Evolutionary conservation across 1,140 invertebrate species (phyloP).

Genomic region (Diprion similis): DNA sequence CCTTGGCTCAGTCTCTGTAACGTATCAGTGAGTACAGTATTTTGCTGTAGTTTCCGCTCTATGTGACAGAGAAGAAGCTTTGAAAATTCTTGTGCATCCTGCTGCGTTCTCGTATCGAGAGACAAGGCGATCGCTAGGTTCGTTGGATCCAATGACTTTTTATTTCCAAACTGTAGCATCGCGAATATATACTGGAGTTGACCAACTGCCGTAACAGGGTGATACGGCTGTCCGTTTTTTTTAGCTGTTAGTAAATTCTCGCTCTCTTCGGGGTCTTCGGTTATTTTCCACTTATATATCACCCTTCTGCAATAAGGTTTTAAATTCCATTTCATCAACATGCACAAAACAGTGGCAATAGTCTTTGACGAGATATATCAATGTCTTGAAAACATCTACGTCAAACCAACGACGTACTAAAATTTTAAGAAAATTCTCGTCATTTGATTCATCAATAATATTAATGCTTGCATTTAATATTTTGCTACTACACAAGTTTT

Average conservation of each 20-base stretch:
- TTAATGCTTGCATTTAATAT: too few relatives aligned
- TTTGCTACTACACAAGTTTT: not conserved
- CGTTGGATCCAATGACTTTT: conserved; percentile 68
- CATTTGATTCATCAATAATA: too few relatives aligned
- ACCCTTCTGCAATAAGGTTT: conserved; percentile 59
- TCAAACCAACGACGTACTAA: too few relatives aligned
- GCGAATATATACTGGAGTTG: conserved; percentile 76
- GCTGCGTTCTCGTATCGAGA: conserved; percentile 69
- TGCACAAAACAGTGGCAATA: not conserved
- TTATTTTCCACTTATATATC: conserved; percentile 70
- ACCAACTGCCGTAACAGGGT: conserved; percentile 61
- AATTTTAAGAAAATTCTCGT: too few relatives aligned
- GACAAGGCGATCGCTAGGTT: conserved; percentile 70
- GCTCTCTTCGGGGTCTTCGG: conserved; percentile 60
- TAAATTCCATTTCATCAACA: not conserved
- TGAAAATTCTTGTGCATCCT: conserved; percentile 81
- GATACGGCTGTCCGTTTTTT: conserved; percentile 44
- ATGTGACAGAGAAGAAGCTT: conserved; percentile 73
- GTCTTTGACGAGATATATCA: too few relatives aligned
- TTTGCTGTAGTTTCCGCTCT: conserved; percentile 63
- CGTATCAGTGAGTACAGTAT: conserved; percentile 60
- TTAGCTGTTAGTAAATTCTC: conserved; percentile 45
- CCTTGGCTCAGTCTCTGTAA: conserved; percentile 71
- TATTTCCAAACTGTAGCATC: conserved; percentile 68
- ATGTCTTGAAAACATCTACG: too few relatives aligned